Conservation (phyloP, 2,113 vertebrate genomes). For the Hemiprocne comata region DNA sequence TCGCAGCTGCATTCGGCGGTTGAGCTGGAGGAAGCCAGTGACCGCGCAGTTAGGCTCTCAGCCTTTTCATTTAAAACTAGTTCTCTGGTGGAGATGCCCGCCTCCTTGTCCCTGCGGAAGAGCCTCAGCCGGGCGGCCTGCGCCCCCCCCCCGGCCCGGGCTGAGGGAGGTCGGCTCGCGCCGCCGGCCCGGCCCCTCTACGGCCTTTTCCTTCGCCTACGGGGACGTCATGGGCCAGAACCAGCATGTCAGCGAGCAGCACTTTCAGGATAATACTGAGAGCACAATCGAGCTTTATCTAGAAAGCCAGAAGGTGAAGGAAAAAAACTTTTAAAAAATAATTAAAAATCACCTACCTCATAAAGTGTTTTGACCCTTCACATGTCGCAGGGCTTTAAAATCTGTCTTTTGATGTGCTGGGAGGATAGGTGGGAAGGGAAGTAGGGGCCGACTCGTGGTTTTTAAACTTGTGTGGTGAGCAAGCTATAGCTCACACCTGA, state of each 20-base stretch:
- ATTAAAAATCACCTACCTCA: rapidly evolving
- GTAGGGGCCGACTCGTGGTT: background rate
- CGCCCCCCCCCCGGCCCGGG: background rate
- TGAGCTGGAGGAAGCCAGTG: rapidly evolving
- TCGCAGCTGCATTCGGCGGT: too few relatives aligned
- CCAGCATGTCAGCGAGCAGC: rapidly evolving
- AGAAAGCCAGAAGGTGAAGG: background rate
- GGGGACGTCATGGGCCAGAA: rapidly evolving
- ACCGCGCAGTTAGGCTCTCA: rapidly evolving
- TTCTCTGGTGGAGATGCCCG: rapidly evolving
- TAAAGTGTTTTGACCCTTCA: background rate
- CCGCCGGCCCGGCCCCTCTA: rapidly evolving
- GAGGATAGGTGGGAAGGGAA: rapidly evolving
- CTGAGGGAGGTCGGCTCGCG: background rate
- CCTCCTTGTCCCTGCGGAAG: too few relatives aligned
- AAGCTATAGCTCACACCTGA: background rate
- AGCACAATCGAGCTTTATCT: background rate
- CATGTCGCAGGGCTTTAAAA: background rate
- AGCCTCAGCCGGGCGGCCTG: background rate
- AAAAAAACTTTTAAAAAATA: too few relatives aligned
- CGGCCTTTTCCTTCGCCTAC: rapidly evolving
- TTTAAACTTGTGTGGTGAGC: background rate
- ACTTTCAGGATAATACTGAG: rapidly evolving
- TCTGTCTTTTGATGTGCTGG: rapidly evolving
- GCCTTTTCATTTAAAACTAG: rapidly evolving